These are phyloP conservation scores for Drosophila pachea DNA, from an alignment of 1,140 invertebrate genomes.

Conservation along the genomic window DNA sequence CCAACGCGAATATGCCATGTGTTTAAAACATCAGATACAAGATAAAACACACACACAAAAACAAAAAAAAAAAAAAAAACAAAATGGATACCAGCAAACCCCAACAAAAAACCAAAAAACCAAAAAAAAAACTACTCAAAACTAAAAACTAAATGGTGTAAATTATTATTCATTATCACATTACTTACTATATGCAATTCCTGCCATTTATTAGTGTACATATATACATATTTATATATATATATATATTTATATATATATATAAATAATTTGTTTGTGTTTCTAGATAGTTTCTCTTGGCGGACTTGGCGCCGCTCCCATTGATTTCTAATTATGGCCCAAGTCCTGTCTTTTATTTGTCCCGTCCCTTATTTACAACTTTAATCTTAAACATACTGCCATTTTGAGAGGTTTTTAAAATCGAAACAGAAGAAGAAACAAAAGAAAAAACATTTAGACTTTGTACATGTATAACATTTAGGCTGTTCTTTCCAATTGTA, in stretches of 20 bases:
- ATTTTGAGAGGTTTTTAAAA: slow-evolving; percentile 73
- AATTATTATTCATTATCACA: slow-evolving; percentile 42
- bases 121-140: slow-evolving; percentile 10
- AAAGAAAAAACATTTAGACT: slow-evolving; percentile 55
- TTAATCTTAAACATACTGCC: slow-evolving; percentile 62
- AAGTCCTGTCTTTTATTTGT: neutral
- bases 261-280: neutral
- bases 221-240: slow-evolving; percentile 20
- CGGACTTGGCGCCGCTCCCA: slow-evolving; percentile 1
- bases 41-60: slow-evolving; percentile 33
- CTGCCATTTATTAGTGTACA: slow-evolving; percentile 59
- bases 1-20: slow-evolving; percentile 35
- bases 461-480: slow-evolving; percentile 76
- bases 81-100: too few relatives aligned
- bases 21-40: slow-evolving; percentile 31
- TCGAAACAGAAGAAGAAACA: slow-evolving; percentile 18
- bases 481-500: slow-evolving; percentile 68
- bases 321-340: neutral
- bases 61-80: slow-evolving; percentile 32
- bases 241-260: slow-evolving; percentile 35
- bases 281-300: slow-evolving; percentile 5
- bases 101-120: slow-evolving; percentile 27
- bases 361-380: slow-evolving; percentile 6
- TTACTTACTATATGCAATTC: slow-evolving; percentile 54
- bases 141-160: slow-evolving; percentile 47